Percentiles rank a stretch among this genome's conserved stretches.
Evolutionary conservation across 1,140 invertebrate species (phyloP).

Genomic region (Plectus sambesii): DNA sequence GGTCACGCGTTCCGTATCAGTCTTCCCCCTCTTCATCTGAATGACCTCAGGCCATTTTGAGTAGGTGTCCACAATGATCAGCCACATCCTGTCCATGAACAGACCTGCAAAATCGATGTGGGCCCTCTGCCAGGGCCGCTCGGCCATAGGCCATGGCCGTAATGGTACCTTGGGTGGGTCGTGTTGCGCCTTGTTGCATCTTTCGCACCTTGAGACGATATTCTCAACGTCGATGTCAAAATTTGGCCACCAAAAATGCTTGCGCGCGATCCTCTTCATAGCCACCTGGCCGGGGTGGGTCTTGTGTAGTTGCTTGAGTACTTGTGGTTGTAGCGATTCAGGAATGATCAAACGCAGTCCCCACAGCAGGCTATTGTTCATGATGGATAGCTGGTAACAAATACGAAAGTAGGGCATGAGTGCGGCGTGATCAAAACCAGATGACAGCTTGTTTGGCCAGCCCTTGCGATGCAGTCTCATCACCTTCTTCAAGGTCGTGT

Average conservation of each 20-base stretch:
- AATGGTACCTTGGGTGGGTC: slow-evolving; percentile 19
- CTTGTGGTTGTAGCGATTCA: no score
- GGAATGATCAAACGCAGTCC: no score
- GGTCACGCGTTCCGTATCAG: slow-evolving; percentile 18
- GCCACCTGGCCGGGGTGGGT: slow-evolving; percentile 37
- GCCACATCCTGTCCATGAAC: slow-evolving; percentile 36
- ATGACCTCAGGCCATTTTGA: slow-evolving; percentile 52
- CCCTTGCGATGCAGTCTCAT: slow-evolving; percentile 45
- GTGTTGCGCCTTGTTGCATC: slow-evolving; percentile 37
- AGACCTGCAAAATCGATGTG: slow-evolving; percentile 49
- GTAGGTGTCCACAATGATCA: slow-evolving; percentile 49
- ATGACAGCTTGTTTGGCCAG: slow-evolving; percentile 35
- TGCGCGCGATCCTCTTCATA: slow-evolving; percentile 43
- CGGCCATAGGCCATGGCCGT: slow-evolving; percentile 23
- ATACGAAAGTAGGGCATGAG: no score
- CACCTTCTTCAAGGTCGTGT: slow-evolving; percentile 45
- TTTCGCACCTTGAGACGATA: slow-evolving; percentile 47
- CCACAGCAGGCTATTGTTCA: no score
- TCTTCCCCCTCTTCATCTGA: slow-evolving; percentile 10
- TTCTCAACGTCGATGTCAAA: slow-evolving; percentile 50
- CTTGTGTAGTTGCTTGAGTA: slow-evolving; percentile 38
- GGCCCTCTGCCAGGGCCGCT: slow-evolving; percentile 35
- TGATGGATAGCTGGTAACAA: no score
- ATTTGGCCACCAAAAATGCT: slow-evolving; percentile 49
- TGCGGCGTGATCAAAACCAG: no score